Percentiles rank a stretch among this genome's conserved stretches.
Conservation (phyloP, 2,113 vertebrate species). For the Hipposideros armiger region DNA sequence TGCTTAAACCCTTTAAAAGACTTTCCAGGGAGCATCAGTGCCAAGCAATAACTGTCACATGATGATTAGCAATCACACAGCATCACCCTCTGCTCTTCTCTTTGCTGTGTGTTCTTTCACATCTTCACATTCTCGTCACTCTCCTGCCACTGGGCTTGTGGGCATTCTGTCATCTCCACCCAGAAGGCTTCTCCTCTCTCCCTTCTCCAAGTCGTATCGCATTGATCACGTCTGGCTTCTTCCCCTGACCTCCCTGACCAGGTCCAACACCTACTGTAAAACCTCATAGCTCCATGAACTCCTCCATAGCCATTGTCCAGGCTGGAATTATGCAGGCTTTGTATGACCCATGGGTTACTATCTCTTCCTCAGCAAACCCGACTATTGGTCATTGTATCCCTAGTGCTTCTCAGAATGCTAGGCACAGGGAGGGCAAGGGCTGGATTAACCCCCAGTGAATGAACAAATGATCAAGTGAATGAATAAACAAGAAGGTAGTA, state of each 20-base stretch:
- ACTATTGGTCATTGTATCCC: background rate
- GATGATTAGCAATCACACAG: background rate
- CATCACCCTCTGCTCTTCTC: rapidly evolving
- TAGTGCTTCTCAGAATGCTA: background rate
- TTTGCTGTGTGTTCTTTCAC: no score
- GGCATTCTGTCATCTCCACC: background rate
- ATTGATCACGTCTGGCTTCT: background rate
- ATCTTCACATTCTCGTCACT: background rate
- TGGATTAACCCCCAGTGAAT: background rate
- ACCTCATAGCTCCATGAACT: background rate
- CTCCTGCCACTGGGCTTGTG: background rate
- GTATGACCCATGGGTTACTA: background rate
- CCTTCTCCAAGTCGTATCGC: background rate
- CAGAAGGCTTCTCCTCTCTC: background rate
- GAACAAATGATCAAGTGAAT: background rate
- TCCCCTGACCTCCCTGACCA: background rate
- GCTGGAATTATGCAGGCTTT: background rate
- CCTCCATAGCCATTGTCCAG: background rate
- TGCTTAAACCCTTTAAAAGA: background rate
- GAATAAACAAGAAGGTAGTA: background rate
- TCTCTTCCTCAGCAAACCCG: background rate
- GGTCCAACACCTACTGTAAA: background rate
- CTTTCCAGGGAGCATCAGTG: background rate
- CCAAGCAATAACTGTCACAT: background rate
- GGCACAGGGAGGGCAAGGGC: background rate